Percentiles rank a stretch among this genome's conserved stretches.
Evolutionary conservation across 2,113 vertebrate genomes (phyloP).

Genomic region (Stomatorhinus ivindoensis): DNA sequence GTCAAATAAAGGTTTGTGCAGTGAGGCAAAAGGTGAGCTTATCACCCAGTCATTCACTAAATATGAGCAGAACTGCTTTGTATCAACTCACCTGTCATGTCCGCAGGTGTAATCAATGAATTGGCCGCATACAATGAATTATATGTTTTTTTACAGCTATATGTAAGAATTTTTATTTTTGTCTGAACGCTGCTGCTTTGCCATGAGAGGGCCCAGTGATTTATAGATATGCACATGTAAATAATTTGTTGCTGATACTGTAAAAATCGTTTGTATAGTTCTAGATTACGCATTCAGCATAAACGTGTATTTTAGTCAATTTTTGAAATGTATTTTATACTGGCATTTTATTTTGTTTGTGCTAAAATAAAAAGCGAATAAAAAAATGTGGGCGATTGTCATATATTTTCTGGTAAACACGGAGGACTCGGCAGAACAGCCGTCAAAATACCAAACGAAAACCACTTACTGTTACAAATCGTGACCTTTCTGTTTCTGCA

Average conservation of each 20-base stretch:
- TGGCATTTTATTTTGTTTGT: constrained; percentile 7
- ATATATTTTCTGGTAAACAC: neutral
- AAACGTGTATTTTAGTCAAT: neutral
- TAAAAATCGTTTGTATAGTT: constrained; percentile 4
- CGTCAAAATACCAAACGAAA: neutral
- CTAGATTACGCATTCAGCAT: neutral
- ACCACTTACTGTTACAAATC: neutral
- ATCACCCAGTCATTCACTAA: neutral
- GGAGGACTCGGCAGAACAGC: neutral
- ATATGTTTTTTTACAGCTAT: neutral
- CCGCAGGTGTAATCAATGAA: neutral
- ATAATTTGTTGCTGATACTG: constrained; percentile 7
- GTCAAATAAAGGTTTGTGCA: neutral
- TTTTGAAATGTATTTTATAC: constrained; percentile 20
- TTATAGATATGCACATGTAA: constrained; percentile 20
- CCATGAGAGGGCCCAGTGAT: neutral
- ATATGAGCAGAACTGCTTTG: neutral
- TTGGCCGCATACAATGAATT: neutral
- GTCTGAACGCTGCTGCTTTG: neutral
- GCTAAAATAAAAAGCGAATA: neutral
- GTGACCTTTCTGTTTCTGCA: neutral
- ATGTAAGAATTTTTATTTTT: neutral
- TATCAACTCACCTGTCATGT: neutral
- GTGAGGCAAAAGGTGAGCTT: neutral
- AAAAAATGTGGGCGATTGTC: neutral